A percentile compares a stretch with the other conserved stretches of the same genome.
Evolutionary conservation across 2,797 vertebrate genomes (phyloP).

Genomic region (Helicolenus hilgendorfi): DNA sequence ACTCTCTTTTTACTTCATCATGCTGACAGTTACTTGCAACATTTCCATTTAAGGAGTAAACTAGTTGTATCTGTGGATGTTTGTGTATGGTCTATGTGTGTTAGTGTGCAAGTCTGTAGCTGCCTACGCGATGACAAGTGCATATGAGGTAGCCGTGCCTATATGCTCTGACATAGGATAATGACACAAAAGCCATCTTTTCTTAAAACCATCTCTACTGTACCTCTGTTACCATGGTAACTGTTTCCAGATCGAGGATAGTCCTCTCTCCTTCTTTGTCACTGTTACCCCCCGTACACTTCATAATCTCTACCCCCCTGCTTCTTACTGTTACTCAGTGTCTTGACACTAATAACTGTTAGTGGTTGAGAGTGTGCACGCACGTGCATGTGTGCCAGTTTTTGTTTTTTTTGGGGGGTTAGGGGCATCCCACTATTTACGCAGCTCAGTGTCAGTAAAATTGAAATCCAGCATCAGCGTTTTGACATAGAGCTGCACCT

Average conservation of each 20-base stretch:
- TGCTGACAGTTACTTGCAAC: constrained; percentile 18
- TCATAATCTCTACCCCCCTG: constrained; percentile 25
- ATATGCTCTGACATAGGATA: constrained; percentile 40
- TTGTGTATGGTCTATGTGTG: background rate
- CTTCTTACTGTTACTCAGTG: constrained; percentile 37
- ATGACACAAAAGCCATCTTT: constrained; percentile 51
- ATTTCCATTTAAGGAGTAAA: constrained; percentile 33
- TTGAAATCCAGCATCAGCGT: constrained; percentile 68
- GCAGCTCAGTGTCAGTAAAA: constrained; percentile 54
- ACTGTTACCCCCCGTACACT: constrained; percentile 23
- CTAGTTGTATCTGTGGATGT: background rate
- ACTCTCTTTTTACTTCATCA: constrained; percentile 17
- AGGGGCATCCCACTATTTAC: constrained; percentile 44
- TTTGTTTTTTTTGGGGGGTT: background rate
- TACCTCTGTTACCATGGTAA: constrained; percentile 84
- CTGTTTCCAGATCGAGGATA: constrained; percentile 69
- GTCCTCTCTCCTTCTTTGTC: constrained; percentile 53
- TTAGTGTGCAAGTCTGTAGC: background rate
- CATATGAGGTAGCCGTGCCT: constrained; percentile 5
- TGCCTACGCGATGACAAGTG: background rate
- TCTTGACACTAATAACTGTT: constrained; percentile 27
- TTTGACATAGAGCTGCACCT: constrained; percentile 58
- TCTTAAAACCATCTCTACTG: constrained; percentile 62
- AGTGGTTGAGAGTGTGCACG: background rate
- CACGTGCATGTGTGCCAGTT: background rate